Conservation (phyloP, 1,140 invertebrate genomes). For the Plectrocnemia conspersa region DNA sequence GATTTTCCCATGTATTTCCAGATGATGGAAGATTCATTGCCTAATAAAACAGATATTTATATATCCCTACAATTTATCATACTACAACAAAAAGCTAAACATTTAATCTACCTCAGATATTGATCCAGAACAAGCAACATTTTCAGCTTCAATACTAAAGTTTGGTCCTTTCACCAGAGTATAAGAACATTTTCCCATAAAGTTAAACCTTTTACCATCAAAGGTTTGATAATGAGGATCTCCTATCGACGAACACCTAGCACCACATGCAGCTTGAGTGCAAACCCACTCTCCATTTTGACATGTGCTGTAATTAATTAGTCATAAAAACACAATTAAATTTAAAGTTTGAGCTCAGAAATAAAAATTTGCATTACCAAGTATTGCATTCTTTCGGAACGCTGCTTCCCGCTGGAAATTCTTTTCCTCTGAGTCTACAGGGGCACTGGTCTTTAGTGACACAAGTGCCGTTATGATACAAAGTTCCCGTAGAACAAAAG, state of each 20-base stretch:
- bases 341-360: not conserved
- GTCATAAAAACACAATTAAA: not conserved
- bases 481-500: constrained; percentile 72
- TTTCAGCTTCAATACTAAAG: constrained; percentile 74
- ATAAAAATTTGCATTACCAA: constrained; percentile 56
- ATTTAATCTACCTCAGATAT: constrained; percentile 59
- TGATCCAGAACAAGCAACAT: constrained; percentile 71
- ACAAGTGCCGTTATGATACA: constrained; percentile 69
- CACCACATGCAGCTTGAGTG: constrained; percentile 66
- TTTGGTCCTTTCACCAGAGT: constrained; percentile 66
- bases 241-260: constrained; percentile 73
- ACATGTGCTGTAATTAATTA: constrained; percentile 55
- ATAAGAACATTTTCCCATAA: constrained; percentile 86
- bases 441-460: constrained; percentile 68
- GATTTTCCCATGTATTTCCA: constrained; percentile 50
- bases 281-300: constrained; percentile 72
- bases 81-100: not conserved
- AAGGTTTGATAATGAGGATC: constrained; percentile 90
- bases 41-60: constrained; percentile 39
- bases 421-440: constrained; percentile 70
- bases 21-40: constrained; percentile 58
- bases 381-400: constrained; percentile 80
- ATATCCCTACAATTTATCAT: too few relatives aligned
- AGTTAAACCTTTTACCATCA: constrained; percentile 78
- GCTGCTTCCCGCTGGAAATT: constrained; percentile 65